These are phyloP conservation scores for Brassicogethes aeneus DNA, from an alignment of 2,888 invertebrate genomes.

Conservation along the genomic window DNA sequence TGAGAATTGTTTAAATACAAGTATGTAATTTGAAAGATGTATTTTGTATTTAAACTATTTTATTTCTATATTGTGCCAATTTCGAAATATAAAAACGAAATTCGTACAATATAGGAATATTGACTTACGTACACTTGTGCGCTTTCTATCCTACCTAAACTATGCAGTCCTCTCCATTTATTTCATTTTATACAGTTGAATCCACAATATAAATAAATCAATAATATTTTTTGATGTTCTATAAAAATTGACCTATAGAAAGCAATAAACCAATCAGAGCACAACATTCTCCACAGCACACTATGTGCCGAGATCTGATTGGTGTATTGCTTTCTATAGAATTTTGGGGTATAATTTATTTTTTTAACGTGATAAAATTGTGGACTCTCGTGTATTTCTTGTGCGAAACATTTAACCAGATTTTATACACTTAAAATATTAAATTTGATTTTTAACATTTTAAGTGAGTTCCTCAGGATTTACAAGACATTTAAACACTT, in stretches of 20 bases:
- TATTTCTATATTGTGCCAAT: too few species aligned
- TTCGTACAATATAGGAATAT: neutral
- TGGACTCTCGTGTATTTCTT: neutral
- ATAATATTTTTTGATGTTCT: neutral
- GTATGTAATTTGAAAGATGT: too few species aligned
- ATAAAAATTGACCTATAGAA: neutral
- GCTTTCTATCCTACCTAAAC: slow-evolving; percentile 1
- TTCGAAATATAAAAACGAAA: neutral
- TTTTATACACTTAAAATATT: neutral
- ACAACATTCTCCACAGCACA: too few species aligned
- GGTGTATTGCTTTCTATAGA: too few species aligned
- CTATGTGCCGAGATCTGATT: too few species aligned
- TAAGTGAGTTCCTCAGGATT: too few species aligned
- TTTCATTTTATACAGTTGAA: neutral
- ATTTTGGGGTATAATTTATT: neutral
- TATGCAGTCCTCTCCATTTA: slow-evolving; percentile 2
- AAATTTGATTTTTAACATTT: too few species aligned
- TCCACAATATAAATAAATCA: neutral
- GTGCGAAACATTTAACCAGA: neutral
- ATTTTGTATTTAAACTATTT: too few species aligned
- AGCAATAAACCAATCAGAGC: too few species aligned
- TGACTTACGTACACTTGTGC: neutral
- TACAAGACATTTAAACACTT: neutral
- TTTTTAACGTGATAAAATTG: neutral
- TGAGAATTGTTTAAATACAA: too few species aligned